Percentiles rank a stretch among this genome's conserved stretches.
Conservation (phyloP, 2,797 vertebrate genomes). For the Loris lydekkerianus region DNA sequence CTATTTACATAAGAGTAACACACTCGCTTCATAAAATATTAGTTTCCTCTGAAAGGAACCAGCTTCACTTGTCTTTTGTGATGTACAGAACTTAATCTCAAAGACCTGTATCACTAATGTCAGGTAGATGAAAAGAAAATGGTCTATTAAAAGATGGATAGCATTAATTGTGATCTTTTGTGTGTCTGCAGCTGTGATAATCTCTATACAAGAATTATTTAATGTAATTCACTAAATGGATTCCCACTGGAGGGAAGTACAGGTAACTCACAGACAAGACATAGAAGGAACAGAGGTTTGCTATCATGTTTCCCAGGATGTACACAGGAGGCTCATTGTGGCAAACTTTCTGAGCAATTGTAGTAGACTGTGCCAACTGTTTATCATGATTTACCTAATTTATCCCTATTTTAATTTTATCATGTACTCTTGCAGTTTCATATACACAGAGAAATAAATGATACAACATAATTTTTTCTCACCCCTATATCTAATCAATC, state of each 20-base stretch:
- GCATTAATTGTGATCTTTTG: not conserved
- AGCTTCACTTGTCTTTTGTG: not conserved
- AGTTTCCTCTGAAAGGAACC: not conserved
- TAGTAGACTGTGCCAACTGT: not conserved
- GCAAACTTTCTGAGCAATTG: not conserved
- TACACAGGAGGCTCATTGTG: too few relatives aligned
- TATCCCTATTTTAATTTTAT: conserved; percentile 5
- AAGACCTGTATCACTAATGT: not conserved
- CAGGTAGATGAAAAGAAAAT: not conserved
- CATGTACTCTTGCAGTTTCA: conserved; percentile 3
- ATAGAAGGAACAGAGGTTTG: not conserved
- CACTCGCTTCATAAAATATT: not conserved
- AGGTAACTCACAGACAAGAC: not conserved
- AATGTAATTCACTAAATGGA: not conserved
- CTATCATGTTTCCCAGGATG: not conserved
- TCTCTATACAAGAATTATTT: not conserved
- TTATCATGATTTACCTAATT: not conserved
- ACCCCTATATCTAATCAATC: not conserved
- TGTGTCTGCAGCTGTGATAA: not conserved
- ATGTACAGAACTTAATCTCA: not conserved
- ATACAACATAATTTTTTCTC: not conserved
- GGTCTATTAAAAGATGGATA: not conserved
- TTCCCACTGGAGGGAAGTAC: not conserved
- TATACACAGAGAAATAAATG: not conserved
- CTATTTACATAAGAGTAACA: not conserved